Conservation (phyloP, 2,888 invertebrate genomes). For the Brenthis hecate region DNA sequence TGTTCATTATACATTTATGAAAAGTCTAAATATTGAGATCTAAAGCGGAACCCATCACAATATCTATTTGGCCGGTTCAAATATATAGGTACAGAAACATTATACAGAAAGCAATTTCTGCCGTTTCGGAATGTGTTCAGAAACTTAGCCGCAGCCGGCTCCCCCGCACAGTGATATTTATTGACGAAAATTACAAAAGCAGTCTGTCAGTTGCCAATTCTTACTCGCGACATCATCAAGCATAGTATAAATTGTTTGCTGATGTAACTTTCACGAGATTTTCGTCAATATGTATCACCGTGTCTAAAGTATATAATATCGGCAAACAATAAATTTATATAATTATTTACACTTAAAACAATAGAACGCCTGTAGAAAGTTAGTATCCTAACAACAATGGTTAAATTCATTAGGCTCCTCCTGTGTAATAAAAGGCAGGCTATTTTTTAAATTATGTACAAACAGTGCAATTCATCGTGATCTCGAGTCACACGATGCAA, state of each 20-base stretch:
- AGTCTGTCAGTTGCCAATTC: not conserved
- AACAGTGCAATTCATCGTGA: constrained; percentile 3
- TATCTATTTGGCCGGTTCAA: constrained; percentile 29
- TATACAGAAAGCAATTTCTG: constrained; percentile 9
- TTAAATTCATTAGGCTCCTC: constrained; percentile 3
- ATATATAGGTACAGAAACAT: constrained; percentile 22
- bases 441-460: constrained; percentile 13
- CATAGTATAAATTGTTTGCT: no score
- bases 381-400: not conserved
- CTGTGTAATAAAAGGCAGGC: constrained; percentile 7
- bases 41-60: constrained; percentile 18
- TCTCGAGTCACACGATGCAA: not conserved
- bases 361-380: not conserved
- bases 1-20: not conserved
- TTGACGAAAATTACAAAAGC: constrained; percentile 4
- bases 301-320: not conserved
- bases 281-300: constrained; percentile 13
- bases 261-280: not conserved
- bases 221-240: not conserved
- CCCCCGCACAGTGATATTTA: constrained; percentile 4
- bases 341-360: not conserved
- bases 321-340: constrained; percentile 5
- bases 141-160: constrained; percentile 13
- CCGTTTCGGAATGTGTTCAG: constrained; percentile 44
- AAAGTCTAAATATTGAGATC: constrained; percentile 12